Evolutionary conservation across 1,140 invertebrate genomes (phyloP).

Genomic region (fruit fly (Drosophila melanogaster)): Release_6_plus_ISO1_MT NT_033777.3:23863501-23864000

Average conservation of each 20-base stretch:
- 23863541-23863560: conserved; percentile 6
- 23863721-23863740: not conserved
- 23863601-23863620: not conserved
- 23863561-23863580: not conserved
- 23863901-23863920: conserved; percentile 18
- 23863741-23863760: not conserved
- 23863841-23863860: conserved; percentile 32
- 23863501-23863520: conserved; percentile 13
- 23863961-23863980: conserved; percentile 12
- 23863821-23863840: not conserved
- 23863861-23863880: conserved; percentile 54
- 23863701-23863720: not conserved
- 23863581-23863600: not conserved
- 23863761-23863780: not conserved
- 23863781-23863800: not conserved
- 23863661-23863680: no score
- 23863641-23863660: not conserved
- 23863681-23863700: not conserved
- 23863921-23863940: conserved; percentile 6
- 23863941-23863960: not conserved
- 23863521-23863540: conserved; percentile 3
- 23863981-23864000: conserved; percentile 9
- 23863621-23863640: not conserved
- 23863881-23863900: conserved; percentile 45
- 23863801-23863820: not conserved